A percentile compares a stretch with the other conserved stretches of the same genome.
Evolutionary conservation across 2,113 vertebrate species (phyloP).

Genomic region (Lepisosteus osseus): DNA sequence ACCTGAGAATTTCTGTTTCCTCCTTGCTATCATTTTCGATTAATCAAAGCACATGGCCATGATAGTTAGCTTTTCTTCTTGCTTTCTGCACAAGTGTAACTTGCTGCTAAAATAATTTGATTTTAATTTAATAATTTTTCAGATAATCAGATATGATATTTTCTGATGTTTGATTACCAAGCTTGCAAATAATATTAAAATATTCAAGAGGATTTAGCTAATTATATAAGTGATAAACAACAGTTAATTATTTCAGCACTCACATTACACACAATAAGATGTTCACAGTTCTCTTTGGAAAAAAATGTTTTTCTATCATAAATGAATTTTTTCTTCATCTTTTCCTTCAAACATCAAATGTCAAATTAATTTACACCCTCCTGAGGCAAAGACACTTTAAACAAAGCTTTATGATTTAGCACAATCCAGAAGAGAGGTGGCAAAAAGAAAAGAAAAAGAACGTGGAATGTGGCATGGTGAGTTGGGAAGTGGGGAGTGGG

Average conservation of each 20-base stretch:
- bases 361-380: conserved; percentile 78
- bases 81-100: background rate
- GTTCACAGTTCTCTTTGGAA: too few relatives aligned
- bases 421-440: conserved; percentile 55
- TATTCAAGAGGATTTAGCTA: background rate
- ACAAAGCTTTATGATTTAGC: conserved; percentile 65
- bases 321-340: conserved; percentile 70
- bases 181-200: background rate
- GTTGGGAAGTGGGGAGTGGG: conserved; percentile 20
- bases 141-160: too few relatives aligned
- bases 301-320: too few relatives aligned
- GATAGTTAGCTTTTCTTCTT: background rate
- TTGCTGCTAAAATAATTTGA: too few relatives aligned
- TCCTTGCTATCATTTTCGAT: too few relatives aligned
- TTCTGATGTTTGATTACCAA: too few relatives aligned
- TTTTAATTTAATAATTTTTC: too few relatives aligned
- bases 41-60: background rate
- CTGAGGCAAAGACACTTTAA: conserved; percentile 69
- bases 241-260: too few relatives aligned
- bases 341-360: conserved; percentile 74
- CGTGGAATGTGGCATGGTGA: conserved; percentile 24
- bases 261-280: too few relatives aligned
- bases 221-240: too few relatives aligned
- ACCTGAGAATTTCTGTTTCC: too few relatives aligned
- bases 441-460: conserved; percentile 37